A percentile compares a stretch with the other conserved stretches of the same genome.
Conservation (phyloP, 2,888 invertebrate species). For the Melieria crassipennis region DNA sequence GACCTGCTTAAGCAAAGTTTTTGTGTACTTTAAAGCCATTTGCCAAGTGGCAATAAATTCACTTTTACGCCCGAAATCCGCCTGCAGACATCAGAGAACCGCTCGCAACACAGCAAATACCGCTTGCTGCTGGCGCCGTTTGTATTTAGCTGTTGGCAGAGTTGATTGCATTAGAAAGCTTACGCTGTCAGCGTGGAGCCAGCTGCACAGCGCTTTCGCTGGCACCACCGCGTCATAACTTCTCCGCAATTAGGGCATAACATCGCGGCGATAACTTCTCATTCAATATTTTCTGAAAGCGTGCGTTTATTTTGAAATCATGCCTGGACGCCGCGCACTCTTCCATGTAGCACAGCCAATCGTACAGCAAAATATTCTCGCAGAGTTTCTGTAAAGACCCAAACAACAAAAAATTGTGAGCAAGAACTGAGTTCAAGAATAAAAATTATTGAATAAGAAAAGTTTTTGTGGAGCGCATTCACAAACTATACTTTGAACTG, state of each 20-base stretch:
- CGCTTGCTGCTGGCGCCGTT: no score
- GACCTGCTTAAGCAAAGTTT: no score
- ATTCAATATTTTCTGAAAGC: conserved; percentile 71
- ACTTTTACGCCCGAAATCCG: no score
- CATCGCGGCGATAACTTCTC: conserved; percentile 75
- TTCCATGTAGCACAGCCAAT: conserved; percentile 68
- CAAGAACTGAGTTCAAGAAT: neutral
- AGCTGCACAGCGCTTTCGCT: neutral
- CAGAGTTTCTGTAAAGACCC: conserved; percentile 68
- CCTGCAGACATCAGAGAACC: no score
- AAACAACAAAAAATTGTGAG: conserved; percentile 9
- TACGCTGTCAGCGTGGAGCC: no score
- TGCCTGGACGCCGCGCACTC: conserved; percentile 57
- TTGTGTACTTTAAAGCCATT: no score
- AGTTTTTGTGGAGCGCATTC: neutral
- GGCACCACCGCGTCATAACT: conserved; percentile 51
- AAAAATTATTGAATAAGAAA: neutral
- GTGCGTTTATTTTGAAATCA: conserved; percentile 58
- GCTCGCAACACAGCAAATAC: no score
- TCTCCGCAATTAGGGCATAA: conserved; percentile 70
- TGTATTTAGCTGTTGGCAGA: no score
- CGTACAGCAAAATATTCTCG: conserved; percentile 69
- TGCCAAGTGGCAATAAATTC: no score
- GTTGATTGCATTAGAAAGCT: no score
- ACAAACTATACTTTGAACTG: neutral